Evolutionary conservation across 2,888 invertebrate species (phyloP).

Genomic region (Zaprionus lineosus): DNA sequence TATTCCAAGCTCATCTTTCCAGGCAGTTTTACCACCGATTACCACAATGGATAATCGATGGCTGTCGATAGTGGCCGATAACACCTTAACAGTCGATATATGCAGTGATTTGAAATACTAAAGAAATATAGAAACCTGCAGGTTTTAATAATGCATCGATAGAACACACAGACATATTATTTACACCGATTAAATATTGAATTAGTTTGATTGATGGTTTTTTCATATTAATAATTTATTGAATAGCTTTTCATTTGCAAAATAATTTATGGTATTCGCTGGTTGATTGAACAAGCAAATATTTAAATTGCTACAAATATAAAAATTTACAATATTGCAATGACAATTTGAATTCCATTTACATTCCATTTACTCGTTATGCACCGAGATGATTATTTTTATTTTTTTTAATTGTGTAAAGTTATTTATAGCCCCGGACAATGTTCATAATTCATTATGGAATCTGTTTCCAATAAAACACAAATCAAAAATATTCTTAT

Average conservation of each 20-base stretch:
- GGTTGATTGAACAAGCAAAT: conserved; percentile 28
- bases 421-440: conserved; percentile 32
- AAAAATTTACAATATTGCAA: conserved; percentile 29
- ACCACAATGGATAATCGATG: too few relatives aligned
- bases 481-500: conserved; percentile 27
- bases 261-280: background rate
- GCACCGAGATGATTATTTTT: conserved; percentile 27
- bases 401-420: conserved; percentile 64
- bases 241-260: conserved; percentile 24
- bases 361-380: conserved; percentile 47
- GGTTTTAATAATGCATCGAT: too few relatives aligned
- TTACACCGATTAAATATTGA: conserved; percentile 5
- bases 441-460: conserved; percentile 50
- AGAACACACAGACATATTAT: too few relatives aligned
- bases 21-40: too few relatives aligned
- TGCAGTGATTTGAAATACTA: too few relatives aligned
- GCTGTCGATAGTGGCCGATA: too few relatives aligned
- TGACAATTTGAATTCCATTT: conserved; percentile 51
- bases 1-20: too few relatives aligned
- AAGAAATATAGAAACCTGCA: too few relatives aligned
- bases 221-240: too few relatives aligned
- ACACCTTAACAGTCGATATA: too few relatives aligned
- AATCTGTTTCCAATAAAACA: conserved; percentile 19
- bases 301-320: too few relatives aligned
- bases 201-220: too few relatives aligned